A percentile compares a stretch with the other conserved stretches of the same genome.
These are phyloP conservation scores for Phenganax stokvisi DNA, from an alignment of 92 coral and sea anemone genomes.

Conservation along the genomic window DNA sequence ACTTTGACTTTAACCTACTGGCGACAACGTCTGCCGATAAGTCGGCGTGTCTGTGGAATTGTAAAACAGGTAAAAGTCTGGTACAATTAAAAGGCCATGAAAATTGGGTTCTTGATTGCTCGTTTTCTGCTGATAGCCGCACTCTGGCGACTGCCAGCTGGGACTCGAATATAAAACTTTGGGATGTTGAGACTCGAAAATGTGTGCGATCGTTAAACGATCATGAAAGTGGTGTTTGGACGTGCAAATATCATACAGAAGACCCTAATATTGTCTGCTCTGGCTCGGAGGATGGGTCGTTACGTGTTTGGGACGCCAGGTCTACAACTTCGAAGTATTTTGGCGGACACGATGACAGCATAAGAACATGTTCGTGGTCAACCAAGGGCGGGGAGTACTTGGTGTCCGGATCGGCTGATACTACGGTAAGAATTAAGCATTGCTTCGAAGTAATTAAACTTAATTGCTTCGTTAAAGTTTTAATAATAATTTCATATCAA, in stretches of 20 bases:
- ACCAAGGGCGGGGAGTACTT: constrained; percentile 66
- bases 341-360: constrained; percentile 93
- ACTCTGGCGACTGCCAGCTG: constrained; percentile 79
- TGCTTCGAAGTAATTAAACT: too few relatives aligned
- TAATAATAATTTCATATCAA: neutral
- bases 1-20: constrained; percentile 46
- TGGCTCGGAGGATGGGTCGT: constrained; percentile 91
- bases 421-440: constrained; percentile 54
- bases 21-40: constrained; percentile 88
- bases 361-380: constrained; percentile 86
- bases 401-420: constrained; percentile 83
- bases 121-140: constrained; percentile 65
- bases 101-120: constrained; percentile 82
- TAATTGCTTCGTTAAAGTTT: neutral
- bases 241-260: constrained; percentile 71
- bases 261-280: constrained; percentile 68
- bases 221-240: constrained; percentile 96
- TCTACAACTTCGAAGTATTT: constrained; percentile 63
- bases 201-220: constrained; percentile 51
- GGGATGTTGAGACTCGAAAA: constrained; percentile 70
- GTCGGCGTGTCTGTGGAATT: constrained; percentile 77
- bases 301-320: constrained; percentile 86
- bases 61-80: constrained; percentile 52
- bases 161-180: constrained; percentile 68
- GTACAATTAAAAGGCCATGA: constrained; percentile 55